Conservation (phyloP, 2,888 invertebrate genomes). For the Drosophila suboccidentalis region DNA sequence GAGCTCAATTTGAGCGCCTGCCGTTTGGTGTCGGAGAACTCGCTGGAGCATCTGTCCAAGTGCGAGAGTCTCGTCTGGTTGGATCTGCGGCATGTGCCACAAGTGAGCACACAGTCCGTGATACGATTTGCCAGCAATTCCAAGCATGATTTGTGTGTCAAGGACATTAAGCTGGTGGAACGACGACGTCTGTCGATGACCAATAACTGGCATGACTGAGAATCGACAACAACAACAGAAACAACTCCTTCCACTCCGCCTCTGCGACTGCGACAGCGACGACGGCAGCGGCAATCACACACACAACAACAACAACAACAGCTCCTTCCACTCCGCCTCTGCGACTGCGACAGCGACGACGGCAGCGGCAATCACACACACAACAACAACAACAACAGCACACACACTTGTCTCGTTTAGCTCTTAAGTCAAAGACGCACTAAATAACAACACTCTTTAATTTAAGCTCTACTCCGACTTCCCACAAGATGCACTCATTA, state of each 20-base stretch:
- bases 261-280: neutral
- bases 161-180: slow-evolving; percentile 91
- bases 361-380: no score
- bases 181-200: slow-evolving; percentile 59
- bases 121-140: slow-evolving; percentile 94
- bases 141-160: slow-evolving; percentile 92
- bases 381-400: slow-evolving; percentile 20
- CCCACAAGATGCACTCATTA: slow-evolving; percentile 19
- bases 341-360: no score
- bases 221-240: neutral
- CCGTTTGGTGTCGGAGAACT: slow-evolving; percentile 92
- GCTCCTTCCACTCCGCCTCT: no score
- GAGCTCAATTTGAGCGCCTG: slow-evolving; percentile 93
- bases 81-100: slow-evolving; percentile 92
- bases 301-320: no score
- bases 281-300: slow-evolving; percentile 11
- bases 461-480: slow-evolving; percentile 2
- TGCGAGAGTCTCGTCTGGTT: slow-evolving; percentile 91
- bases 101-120: slow-evolving; percentile 92
- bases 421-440: slow-evolving; percentile 33
- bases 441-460: slow-evolving; percentile 1
- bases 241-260: neutral
- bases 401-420: slow-evolving; percentile 30
- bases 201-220: slow-evolving; percentile 66
- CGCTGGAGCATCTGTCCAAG: slow-evolving; percentile 92